Evolutionary conservation across 2,888 invertebrate genomes (phyloP), one percentile per base, ranked within the genome.

Genomic region (Chelonus formosanus): DNA sequence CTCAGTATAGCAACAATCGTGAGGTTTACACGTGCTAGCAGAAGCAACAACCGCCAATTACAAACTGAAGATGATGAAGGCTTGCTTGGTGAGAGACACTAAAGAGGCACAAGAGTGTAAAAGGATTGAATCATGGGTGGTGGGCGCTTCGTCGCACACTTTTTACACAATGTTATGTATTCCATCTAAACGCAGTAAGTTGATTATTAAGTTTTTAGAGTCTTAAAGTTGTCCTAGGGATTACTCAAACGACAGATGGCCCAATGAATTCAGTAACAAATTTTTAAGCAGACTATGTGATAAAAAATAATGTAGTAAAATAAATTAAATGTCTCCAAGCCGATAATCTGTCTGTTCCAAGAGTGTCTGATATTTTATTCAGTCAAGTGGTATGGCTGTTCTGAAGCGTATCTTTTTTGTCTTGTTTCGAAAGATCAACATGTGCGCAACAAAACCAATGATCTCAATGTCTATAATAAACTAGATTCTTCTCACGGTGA

Each of bases 301-400:
- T 45, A 64, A 66, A 71, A 68, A 50, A 36, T 54, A 36, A 45
- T 57, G 65, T 61, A 57, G 45, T 7, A 36, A 50, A 62, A 47
- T 40, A 50, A 64, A 36, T 32, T 34, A 64, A 60, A 63, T 67
- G 50, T 52, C 57, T 20, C 64, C 50, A 65, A 57, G 35, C 35
- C 56, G 69, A 56, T 60, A 52, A 35, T 58, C 62, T 65, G 67
- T 70, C 65, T 67, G 63, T 52, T 32, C 34, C 6, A 6, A 40
- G 40, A 40, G 40, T 40, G 40, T 40, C 40, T 6, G 40, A 40
- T 58, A 35, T 31, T 20, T 5, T 10, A 58, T 35, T 32, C 34
- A 48, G 35, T 48, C 20, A 32, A 58, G 36, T 58, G 35, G 47
- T 45, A 47, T 35, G 58, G 36, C 7, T 40, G 45, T 10, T 58